Evolutionary conservation across 2,888 invertebrate genomes (phyloP), one percentile per base, ranked within the genome.

Genomic region (Drosophila limbata): DNA sequence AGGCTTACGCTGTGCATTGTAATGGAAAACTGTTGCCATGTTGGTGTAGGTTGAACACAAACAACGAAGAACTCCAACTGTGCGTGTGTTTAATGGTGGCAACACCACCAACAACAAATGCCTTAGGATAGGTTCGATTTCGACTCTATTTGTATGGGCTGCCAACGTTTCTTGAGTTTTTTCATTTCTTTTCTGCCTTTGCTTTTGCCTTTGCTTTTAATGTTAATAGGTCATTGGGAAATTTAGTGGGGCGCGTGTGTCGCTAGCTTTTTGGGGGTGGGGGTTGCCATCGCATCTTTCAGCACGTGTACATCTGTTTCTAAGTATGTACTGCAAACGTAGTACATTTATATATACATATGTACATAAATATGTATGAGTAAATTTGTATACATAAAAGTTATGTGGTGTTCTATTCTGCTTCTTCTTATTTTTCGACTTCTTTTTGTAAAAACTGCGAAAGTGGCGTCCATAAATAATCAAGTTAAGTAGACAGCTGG

Each of bases 181-280:
- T 25, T 25, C 25, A 31, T 45, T 35, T 47, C 56, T 62, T 53
- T 33, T 21, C 4, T 4, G 35, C 31, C 65, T 40, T 40, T 21
- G 21, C 9, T 19, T 69, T 37, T 48, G 55, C 56, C 21, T 60
- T 37, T 61, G 64, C 66, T 71, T 75, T 83, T 67, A 69, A 83
- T 80, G 86, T 83, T 83, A 85, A 85, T 83, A 67, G 83, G 84
- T 83, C 83, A 84, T 76, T 80, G 80, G 83, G 86, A 80, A 84
- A 69, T 79, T 63, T 74, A 70, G 69, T 76, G 69, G 83, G 77
- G 68, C 71, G 85, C 72, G 81, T 80, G 51, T 63, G 67, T 61
- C 52, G 73, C 52, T 53, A 21, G 28, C 47, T 65, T 48, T 33
- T 50, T 21, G 50, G 52, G 28, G 45, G 39, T 51, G 59, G 17